A percentile compares a stretch with the other conserved stretches of the same genome.
Conservation (phyloP, 2,797 vertebrate species). For the Sebastiscus tertius region DNA sequence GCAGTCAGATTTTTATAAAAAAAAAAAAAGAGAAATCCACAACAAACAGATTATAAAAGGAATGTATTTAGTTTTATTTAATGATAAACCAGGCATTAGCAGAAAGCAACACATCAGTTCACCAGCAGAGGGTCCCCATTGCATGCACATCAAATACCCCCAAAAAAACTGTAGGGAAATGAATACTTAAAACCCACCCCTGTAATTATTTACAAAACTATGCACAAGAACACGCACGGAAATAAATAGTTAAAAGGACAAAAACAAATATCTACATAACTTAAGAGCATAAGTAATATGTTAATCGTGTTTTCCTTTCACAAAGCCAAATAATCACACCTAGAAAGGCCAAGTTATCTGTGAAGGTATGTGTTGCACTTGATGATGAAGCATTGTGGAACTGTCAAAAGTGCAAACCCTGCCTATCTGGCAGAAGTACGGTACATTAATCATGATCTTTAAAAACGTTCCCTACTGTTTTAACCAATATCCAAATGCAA, state of each 20-base stretch:
- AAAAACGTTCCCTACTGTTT: conserved; percentile 11
- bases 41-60: conserved; percentile 57
- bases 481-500: neutral
- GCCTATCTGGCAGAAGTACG: conserved; percentile 16
- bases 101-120: conserved; percentile 63
- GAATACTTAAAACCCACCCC: conserved; percentile 57
- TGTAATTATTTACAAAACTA: conserved; percentile 82
- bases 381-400: conserved; percentile 19
- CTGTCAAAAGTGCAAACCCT: conserved; percentile 66
- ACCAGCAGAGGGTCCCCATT: conserved; percentile 73
- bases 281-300: conserved; percentile 56
- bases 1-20: neutral
- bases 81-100: conserved; percentile 57
- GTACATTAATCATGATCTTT: conserved; percentile 15
- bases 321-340: conserved; percentile 50
- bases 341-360: conserved; percentile 44
- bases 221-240: conserved; percentile 85
- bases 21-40: neutral
- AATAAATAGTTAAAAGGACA: conserved; percentile 94
- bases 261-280: conserved; percentile 79
- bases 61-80: conserved; percentile 79
- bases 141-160: conserved; percentile 63
- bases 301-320: conserved; percentile 53
- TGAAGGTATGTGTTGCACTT: conserved; percentile 32
- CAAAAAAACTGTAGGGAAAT: conserved; percentile 23